Conservation (phyloP, 92 coral and sea anemone genomes). For the Epizoanthus stellaris region DNA sequence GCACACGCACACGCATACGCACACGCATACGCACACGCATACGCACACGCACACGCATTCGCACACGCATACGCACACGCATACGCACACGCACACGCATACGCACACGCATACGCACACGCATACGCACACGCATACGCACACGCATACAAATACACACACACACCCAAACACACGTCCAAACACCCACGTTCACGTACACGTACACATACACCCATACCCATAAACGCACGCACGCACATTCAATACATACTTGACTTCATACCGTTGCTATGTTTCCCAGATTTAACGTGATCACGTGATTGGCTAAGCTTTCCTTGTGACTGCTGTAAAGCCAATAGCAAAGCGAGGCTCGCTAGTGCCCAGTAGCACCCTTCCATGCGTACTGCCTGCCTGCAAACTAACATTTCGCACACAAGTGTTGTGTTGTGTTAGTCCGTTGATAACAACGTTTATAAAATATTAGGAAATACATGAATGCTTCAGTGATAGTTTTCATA, state of each 20-base stretch:
- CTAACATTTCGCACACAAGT: too few species aligned
- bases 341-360: constrained; percentile 16
- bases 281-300: background rate
- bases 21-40: background rate
- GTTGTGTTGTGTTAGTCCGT: too few species aligned
- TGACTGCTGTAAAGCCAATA: constrained; percentile 1
- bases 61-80: background rate
- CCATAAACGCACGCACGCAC: background rate
- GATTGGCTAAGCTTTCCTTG: background rate
- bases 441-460: background rate
- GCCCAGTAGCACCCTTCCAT: constrained; percentile 22
- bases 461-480: background rate
- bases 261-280: constrained; percentile 10
- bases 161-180: too few species aligned
- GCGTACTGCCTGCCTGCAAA: background rate
- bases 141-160: background rate
- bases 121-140: background rate
- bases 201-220: too few species aligned
- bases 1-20: background rate
- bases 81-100: background rate
- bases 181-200: too few species aligned
- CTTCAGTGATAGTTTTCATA: too few species aligned
- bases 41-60: too few species aligned
- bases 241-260: background rate
- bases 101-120: background rate